These are phyloP conservation scores for Platypus cylindrus DNA, from an alignment of 2,888 invertebrate genomes.

Conservation along the genomic window DNA sequence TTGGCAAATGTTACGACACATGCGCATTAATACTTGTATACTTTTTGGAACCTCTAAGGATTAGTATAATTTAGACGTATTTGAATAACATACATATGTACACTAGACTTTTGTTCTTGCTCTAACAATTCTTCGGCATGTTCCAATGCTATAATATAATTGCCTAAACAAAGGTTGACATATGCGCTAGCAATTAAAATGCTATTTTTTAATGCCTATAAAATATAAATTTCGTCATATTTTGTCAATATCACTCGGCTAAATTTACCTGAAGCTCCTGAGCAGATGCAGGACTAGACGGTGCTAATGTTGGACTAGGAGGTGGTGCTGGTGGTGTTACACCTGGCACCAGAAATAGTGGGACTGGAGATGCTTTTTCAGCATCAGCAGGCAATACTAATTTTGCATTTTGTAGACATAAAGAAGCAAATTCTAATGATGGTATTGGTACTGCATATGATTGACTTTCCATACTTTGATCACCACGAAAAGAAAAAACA, in stretches of 20 bases:
- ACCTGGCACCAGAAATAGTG: conserved; percentile 31
- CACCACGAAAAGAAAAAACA: background rate
- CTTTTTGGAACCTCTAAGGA: too few relatives aligned
- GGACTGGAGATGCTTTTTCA: conserved; percentile 31
- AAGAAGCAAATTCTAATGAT: conserved; percentile 77
- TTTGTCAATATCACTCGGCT: too few relatives aligned
- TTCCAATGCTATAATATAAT: conserved; percentile 66
- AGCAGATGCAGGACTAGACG: conserved; percentile 49
- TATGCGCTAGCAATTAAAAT: conserved; percentile 73
- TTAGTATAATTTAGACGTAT: too few relatives aligned
- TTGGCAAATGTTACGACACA: too few relatives aligned
- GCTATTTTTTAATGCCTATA: conserved; percentile 41
- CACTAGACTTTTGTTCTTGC: conserved; percentile 58
- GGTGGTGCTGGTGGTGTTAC: conserved; percentile 32
- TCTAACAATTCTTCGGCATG: conserved; percentile 62
- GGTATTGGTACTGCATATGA: conserved; percentile 79
- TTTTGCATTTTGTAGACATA: conserved; percentile 78
- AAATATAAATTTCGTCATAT: conserved; percentile 2
- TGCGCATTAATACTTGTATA: too few relatives aligned
- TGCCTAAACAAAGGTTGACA: conserved; percentile 71
- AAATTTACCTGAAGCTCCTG: conserved; percentile 38
- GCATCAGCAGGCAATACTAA: conserved; percentile 49
- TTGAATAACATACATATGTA: conserved; percentile 53
- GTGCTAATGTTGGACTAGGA: conserved; percentile 37
- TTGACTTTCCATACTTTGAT: conserved; percentile 44